These are phyloP conservation scores for Drosophila helvetica DNA, from an alignment of 2,888 invertebrate genomes.

Conservation along the genomic window DNA sequence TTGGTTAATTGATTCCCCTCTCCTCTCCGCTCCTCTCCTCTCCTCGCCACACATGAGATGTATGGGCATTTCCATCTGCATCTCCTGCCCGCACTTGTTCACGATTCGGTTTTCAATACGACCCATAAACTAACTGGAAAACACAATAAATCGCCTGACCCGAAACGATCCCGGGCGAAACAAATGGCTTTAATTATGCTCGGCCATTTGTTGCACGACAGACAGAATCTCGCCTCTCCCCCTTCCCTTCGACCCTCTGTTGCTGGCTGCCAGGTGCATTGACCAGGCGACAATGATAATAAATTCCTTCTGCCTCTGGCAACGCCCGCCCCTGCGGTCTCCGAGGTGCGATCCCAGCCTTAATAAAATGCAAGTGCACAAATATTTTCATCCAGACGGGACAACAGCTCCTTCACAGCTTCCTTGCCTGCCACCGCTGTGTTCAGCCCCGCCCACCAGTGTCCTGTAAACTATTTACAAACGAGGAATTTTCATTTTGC, in stretches of 20 bases:
- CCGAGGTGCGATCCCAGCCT: conserved; percentile 9
- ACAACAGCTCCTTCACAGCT: conserved; percentile 26
- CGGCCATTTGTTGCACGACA: conserved; percentile 46
- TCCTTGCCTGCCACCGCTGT: no score
- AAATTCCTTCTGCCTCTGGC: conserved; percentile 53
- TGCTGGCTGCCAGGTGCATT: conserved; percentile 58
- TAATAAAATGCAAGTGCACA: conserved; percentile 64
- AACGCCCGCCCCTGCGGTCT: background rate
- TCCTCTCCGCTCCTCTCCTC: conserved; percentile 6
- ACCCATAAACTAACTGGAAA: conserved; percentile 66
- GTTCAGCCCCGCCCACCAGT: conserved; percentile 8
- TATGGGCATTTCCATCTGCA: conserved; percentile 25
- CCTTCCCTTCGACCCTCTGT: no score
- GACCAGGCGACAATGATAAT: conserved; percentile 66
- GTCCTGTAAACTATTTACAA: conserved; percentile 55
- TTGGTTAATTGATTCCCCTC: conserved; percentile 50
- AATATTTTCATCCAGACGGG: conserved; percentile 56
- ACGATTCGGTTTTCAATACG: conserved; percentile 47
- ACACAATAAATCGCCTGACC: conserved; percentile 68
- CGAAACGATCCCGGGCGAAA: conserved; percentile 50
- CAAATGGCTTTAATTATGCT: conserved; percentile 78
- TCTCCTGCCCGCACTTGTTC: background rate
- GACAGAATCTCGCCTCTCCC: conserved; percentile 6
- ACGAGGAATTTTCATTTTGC: conserved; percentile 72
- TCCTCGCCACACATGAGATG: conserved; percentile 26